Evolutionary conservation across 2,113 vertebrate genomes (phyloP).

Genomic region (Scomber japonicus): DNA sequence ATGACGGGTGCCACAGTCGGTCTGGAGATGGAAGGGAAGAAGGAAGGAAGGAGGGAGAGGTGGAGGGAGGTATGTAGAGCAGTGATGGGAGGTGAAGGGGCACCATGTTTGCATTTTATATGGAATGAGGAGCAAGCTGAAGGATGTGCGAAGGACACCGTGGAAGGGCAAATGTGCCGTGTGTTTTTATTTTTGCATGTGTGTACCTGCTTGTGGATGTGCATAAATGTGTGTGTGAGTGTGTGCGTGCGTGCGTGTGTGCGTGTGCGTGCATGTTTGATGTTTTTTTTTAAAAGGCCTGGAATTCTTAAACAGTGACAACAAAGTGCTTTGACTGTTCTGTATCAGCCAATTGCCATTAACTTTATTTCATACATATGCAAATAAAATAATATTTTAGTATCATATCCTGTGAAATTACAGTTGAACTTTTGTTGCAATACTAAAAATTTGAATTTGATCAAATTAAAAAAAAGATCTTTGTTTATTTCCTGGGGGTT

Average conservation of each 20-base stretch:
- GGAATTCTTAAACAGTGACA: not conserved
- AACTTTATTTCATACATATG: no score
- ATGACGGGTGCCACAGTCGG: constrained; percentile 58
- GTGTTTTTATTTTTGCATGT: constrained; percentile 41
- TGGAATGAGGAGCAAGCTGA: constrained; percentile 81
- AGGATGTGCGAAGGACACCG: constrained; percentile 86
- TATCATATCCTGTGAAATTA: not conserved
- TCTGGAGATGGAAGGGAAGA: constrained; percentile 11
- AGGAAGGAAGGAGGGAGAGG: constrained; percentile 26
- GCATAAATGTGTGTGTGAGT: not conserved
- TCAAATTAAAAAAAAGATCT: no score
- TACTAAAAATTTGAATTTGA: no score
- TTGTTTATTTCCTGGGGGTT: no score
- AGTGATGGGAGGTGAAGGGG: constrained; percentile 66
- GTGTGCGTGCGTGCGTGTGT: not conserved
- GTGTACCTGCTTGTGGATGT: not conserved
- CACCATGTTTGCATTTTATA: constrained; percentile 83
- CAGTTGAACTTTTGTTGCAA: not conserved
- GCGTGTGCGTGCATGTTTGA: not conserved
- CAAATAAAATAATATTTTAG: not conserved
- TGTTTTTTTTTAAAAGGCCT: not conserved
- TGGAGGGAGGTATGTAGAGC: constrained; percentile 49
- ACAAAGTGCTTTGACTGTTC: not conserved
- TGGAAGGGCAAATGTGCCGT: constrained; percentile 26
- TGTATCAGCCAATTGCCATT: no score